Evolutionary conservation across 2,888 invertebrate genomes (phyloP).

Genomic region (Drosophila paranaensis): DNA sequence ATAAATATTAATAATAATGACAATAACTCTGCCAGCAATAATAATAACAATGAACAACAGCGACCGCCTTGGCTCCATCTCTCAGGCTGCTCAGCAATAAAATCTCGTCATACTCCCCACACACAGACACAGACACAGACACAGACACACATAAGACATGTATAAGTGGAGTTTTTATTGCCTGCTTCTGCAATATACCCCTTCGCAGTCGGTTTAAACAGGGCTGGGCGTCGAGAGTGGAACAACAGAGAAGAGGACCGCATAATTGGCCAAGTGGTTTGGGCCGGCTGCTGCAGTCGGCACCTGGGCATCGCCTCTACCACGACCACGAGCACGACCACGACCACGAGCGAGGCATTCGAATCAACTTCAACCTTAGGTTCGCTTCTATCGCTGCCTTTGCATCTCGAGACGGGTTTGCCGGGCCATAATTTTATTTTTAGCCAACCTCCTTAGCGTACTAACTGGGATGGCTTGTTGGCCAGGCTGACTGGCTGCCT

Average conservation of each 20-base stretch:
- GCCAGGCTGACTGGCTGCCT: constrained; percentile 24
- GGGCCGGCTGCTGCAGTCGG: constrained; percentile 38
- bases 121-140: constrained; percentile 3
- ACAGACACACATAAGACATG: constrained; percentile 3
- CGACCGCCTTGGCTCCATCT: neutral
- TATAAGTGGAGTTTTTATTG: constrained; percentile 4
- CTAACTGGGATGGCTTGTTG: constrained; percentile 20
- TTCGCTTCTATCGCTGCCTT: constrained; percentile 63
- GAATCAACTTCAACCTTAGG: constrained; percentile 49
- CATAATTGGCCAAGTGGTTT: constrained; percentile 75
- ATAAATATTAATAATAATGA: neutral
- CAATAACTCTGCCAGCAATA: neutral
- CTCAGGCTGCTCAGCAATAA: constrained; percentile 1
- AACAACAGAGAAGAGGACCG: constrained; percentile 19
- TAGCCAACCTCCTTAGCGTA: constrained; percentile 37
- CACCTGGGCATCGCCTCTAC: constrained; percentile 58
- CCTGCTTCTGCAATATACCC: constrained; percentile 21
- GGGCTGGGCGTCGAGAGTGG: constrained; percentile 11
- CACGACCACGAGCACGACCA: neutral
- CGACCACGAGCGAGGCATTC: constrained; percentile 11
- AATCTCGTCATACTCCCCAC: neutral
- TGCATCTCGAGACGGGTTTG: constrained; percentile 74
- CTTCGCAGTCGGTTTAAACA: neutral
- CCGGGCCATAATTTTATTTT: constrained; percentile 75
- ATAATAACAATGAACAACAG: neutral